These are phyloP conservation scores for Hypsopygia costalis DNA, from an alignment of 2,888 invertebrate genomes.

Conservation along the genomic window DNA sequence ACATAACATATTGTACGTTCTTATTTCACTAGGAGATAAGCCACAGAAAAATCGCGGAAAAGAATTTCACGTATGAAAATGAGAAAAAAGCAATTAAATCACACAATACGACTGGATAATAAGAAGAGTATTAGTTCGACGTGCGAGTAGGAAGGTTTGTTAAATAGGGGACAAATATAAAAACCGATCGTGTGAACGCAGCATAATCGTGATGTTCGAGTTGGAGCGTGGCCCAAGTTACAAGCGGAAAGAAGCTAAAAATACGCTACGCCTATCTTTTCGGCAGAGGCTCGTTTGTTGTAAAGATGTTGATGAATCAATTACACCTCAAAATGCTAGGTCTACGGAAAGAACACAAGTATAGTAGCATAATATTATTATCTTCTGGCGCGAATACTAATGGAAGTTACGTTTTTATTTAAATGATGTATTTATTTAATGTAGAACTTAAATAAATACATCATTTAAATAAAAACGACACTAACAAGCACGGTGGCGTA, in stretches of 20 bases:
- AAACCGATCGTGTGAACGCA: constrained; percentile 7
- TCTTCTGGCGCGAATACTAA: too few relatives aligned
- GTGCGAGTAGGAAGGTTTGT: constrained; percentile 6
- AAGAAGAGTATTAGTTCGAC: constrained; percentile 8
- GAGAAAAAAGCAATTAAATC: constrained; percentile 5
- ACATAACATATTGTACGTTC: background rate
- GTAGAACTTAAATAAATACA: too few relatives aligned
- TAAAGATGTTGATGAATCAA: background rate
- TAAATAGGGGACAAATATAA: background rate
- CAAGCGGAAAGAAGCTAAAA: too few relatives aligned
- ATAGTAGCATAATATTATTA: too few relatives aligned
- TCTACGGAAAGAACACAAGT: too few relatives aligned
- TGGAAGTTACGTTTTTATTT: too few relatives aligned
- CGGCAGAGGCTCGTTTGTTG: too few relatives aligned
- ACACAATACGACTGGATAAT: constrained; percentile 2
- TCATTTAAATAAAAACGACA: too few relatives aligned
- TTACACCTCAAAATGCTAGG: too few relatives aligned
- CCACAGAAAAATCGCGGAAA: constrained; percentile 1
- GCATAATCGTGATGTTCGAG: constrained; percentile 9
- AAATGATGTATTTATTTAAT: too few relatives aligned
- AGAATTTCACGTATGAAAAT: constrained; percentile 1
- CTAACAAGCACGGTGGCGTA: too few relatives aligned
- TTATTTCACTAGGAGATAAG: background rate
- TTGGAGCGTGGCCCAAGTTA: background rate
- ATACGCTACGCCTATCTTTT: too few relatives aligned